Evolutionary conservation across 2,888 invertebrate species (phyloP), one percentile per base, ranked within the genome.

Genomic region (Ryuthela nishihirai): DNA sequence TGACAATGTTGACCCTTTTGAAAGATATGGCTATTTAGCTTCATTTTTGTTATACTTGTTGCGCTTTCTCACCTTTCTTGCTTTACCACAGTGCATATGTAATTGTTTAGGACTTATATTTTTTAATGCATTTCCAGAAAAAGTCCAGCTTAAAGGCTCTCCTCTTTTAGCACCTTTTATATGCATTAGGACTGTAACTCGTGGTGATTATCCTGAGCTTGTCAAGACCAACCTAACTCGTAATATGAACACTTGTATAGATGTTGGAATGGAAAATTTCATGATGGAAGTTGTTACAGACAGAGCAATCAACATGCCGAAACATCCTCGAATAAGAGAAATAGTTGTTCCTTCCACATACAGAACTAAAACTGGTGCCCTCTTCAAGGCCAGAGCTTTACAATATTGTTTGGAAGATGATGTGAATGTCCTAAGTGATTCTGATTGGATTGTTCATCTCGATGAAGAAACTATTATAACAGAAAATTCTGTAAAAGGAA

Each of bases 381-480:
- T 94, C 54, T 97, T 93, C 73, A 97, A 97, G 75, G 88, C 94
- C 0, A 81, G 95, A 67, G 97, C 97, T 20, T 77, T 97, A 48
- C 97, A 97, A 73, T 97, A 94, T 75, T 95, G 95, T 71, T 79
- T 95, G 49, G 95, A 97, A 76, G 88, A 88, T 69, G 83, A 84
- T 70, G 86, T 94, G 1, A 95, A 93, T 75, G 79, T 68, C 23
- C 62, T 94, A 43, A 84, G 84, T 47, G 92, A 92, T 71, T 85
- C 83, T 65, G 94, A 95, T 73, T 97, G 94, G 94, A 86, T 97
- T 70, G 91, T 93, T n/a, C 97, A 97, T 77, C 78, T 97, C 60
- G 97, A 97, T 75, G 97, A 97, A 76, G 97, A 97, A 75, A 97
- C 97, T 0, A 77, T 97, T 48, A 77, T 97, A 24, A 95, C 95